Base-by-base conservation (phyloP, 2,797 vertebrate genomes). In the Chelonia mydas region DNA sequence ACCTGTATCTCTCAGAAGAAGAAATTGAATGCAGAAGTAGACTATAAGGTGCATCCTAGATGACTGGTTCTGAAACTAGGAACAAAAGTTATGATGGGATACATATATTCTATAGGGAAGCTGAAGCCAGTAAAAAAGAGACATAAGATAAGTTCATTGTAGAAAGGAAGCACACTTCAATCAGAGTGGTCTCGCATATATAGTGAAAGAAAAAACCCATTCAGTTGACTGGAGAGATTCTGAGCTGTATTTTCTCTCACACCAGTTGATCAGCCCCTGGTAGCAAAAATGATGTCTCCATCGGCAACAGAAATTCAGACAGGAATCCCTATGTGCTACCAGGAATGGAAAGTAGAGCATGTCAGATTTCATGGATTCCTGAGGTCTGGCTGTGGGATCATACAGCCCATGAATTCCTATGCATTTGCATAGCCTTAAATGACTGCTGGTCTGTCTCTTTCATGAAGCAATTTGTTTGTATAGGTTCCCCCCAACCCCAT, bases 161-260 rank as follows among this genome's bases (percentile, higher is more conserved):
- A 86, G 85, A 81, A n/a, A 81, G 76, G 65, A 90, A 61, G 28
- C 25, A 45, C 74, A 37, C n/a, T 68, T 37, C 45, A 76, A 28
- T 31, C 45, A 3, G 15, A 49, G 47, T 28, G 45, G 13, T 49
- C 7, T 47, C 7, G 15, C 13, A 77, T 17, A 77, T 3, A 31
- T 27, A 77, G 45, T 17, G 15, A 28, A 25, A 45, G 72, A 25
- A 76, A 76, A 76, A 76, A 76, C 10, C n/a, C 37, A 41, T 74
- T 74, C 45, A 49, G 27, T 77, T 77, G 12, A 33, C 55, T 27
- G 55, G 87, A 86, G 28, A 81, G 90, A 83, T 45, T 59, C 81
- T n/a, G 28, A 97, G 45, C 45, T 47, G 5, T 7, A 50, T 31
- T 92, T 93, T 57, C 83, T 31, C 74, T 89, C 86, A 87, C 33